Base-by-base conservation (phyloP, 1,140 invertebrate species). In the Stegodyphus mimosarum region DNA sequence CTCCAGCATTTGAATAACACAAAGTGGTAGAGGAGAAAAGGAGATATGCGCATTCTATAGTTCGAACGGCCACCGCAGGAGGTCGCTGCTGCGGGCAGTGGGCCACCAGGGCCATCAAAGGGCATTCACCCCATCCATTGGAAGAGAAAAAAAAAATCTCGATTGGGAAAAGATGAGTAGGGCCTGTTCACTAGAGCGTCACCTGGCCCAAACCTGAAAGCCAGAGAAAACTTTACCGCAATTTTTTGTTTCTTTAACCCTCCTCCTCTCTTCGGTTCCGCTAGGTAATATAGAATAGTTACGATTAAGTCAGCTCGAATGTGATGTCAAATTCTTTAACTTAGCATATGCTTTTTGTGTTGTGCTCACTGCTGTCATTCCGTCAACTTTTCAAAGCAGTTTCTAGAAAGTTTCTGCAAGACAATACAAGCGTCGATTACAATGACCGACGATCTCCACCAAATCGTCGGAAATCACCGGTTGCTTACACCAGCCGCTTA, bases 51-150 rank as follows among this genome's bases (percentile, higher is more conserved):
- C 7, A 71, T 73, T 55, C 48, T 50, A 49, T 84, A 84, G 81
- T 84, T 84, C 72, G n/a, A 48, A 7, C 18, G 64, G 51, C 64
- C 81, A 84, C 81, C 81, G 51, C 81, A 51, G 72, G 48, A 66
- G 17, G 81, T 84, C 81, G 81, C 81, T 84, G 51, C 60, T 84
- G 72, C 81, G 81, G 72, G 72, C 81, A 84, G 81, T 84, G 81
- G 81, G 81, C 81, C 73, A 84, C 63, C 18, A 84, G 81, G 72
- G 73, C 72, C 81, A 55, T 11, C 72, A n/a, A 18, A 70, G 81
- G 50, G 17, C 81, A 84, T 84, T 84, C 72, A 84, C 81, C 81
- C 50, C 63, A 15, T 13, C n/a, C 33, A 69, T 84, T 51, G 81
- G 66, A 75, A 84, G 71, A 69, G 48, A 53, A 60, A 75, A 6